Evolutionary conservation across 2,888 invertebrate species (phyloP).

Genomic region (Ectemnius continuus): DNA sequence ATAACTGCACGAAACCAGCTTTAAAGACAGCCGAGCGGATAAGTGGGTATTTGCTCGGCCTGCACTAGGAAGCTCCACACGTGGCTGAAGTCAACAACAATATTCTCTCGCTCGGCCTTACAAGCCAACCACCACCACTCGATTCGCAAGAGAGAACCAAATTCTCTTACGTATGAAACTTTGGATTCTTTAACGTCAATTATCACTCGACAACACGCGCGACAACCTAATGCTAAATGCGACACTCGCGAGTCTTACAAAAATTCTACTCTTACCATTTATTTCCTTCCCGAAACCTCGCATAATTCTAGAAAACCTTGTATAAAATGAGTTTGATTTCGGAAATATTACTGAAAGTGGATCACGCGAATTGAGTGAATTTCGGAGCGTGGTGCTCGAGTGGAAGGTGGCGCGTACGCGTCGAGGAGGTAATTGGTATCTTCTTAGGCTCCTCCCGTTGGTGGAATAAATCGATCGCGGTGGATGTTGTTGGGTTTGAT

Average conservation of each 20-base stretch:
- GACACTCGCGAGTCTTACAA: too few relatives aligned
- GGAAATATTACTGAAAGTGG: too few relatives aligned
- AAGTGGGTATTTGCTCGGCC: conserved; percentile 16
- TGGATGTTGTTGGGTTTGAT: conserved; percentile 69
- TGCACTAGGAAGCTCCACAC: background rate
- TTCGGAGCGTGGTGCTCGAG: conserved; percentile 55
- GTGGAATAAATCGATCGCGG: conserved; percentile 69
- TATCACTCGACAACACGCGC: too few relatives aligned
- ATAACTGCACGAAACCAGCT: conserved; percentile 39
- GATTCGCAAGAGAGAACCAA: background rate
- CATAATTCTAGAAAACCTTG: too few relatives aligned
- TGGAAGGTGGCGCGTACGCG: conserved; percentile 43
- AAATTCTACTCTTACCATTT: too few relatives aligned
- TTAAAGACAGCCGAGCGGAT: conserved; percentile 28
- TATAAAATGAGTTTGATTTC: too few relatives aligned
- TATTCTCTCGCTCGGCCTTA: background rate
- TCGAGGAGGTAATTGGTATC: conserved; percentile 67
- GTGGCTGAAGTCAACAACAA: background rate
- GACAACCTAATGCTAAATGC: too few relatives aligned
- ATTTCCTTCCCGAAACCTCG: too few relatives aligned
- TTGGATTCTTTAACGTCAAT: too few relatives aligned
- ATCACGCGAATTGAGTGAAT: background rate
- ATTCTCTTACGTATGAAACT: too few relatives aligned
- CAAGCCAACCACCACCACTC: background rate
- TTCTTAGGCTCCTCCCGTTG: conserved; percentile 58